phyloP scores from a whole-genome alignment of 2,888 invertebrate species.

The Zhengitettix transpicula region DNA sequence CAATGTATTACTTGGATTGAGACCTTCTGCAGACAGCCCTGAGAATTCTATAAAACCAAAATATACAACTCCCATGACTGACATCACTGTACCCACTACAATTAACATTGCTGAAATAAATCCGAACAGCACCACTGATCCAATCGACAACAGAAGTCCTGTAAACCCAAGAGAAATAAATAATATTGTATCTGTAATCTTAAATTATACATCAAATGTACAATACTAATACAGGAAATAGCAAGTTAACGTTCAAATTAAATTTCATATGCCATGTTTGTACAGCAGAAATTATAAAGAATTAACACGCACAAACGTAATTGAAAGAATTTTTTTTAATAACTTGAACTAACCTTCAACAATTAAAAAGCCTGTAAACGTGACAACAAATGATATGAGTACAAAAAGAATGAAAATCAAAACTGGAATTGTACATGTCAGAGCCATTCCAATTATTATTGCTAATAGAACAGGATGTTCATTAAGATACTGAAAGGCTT shows the following conservation, averaged over 20 bases:
- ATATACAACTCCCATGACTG: neutral
- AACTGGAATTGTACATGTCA: neutral
- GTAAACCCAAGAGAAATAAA: neutral
- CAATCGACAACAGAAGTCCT: neutral
- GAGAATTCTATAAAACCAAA: neutral
- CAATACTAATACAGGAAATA: too few relatives aligned
- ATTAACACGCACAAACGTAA: too few relatives aligned
- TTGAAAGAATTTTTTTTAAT: too few relatives aligned
- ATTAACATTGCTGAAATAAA: neutral
- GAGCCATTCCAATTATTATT: neutral
- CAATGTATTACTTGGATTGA: too few relatives aligned
- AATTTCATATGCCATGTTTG: too few relatives aligned
- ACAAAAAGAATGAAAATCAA: neutral
- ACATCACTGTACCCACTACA: neutral
- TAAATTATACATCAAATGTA: too few relatives aligned
- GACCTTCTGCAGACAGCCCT: too few relatives aligned
- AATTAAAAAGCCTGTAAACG: neutral
- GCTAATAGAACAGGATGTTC: neutral
- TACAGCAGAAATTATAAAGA: too few relatives aligned
- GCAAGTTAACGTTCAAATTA: too few relatives aligned
- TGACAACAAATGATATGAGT: neutral
- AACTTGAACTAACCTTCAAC: neutral
- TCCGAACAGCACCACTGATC: neutral
- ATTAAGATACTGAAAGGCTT: neutral
- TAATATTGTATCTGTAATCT: too few relatives aligned